Evolutionary conservation across 2,888 invertebrate species (phyloP).

Genomic region (Hirtodrosophila trivittata): DNA sequence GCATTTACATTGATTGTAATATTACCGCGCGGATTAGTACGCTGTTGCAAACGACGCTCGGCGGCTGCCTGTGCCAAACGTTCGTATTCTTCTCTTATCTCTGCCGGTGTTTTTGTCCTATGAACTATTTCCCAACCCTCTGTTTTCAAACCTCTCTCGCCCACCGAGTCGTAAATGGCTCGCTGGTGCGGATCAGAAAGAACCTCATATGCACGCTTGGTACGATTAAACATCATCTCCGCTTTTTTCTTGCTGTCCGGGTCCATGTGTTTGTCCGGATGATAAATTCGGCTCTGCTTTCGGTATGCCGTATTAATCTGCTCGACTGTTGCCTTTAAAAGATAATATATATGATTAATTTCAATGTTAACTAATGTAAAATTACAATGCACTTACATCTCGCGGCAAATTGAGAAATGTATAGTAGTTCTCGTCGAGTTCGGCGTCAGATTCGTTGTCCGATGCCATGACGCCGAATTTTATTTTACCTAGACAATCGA

Average conservation of each 20-base stretch:
- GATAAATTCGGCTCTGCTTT: conserved; percentile 95
- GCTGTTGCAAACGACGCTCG: conserved; percentile 93
- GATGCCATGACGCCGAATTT: conserved; percentile 63
- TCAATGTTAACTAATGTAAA: neutral
- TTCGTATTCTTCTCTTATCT: conserved; percentile 98
- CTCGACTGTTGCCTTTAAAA: conserved; percentile 91
- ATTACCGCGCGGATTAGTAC: conserved; percentile 95
- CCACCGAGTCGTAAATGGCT: conserved; percentile 95
- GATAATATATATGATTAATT: neutral
- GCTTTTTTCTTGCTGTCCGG: conserved; percentile 93
- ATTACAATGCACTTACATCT: conserved; percentile 87
- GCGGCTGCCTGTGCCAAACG: conserved; percentile 92
- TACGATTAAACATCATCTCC: conserved; percentile 95
- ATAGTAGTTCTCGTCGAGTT: conserved; percentile 93
- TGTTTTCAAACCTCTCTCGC: conserved; percentile 95
- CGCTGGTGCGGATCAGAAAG: conserved; percentile 96
- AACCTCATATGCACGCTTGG: conserved; percentile 97
- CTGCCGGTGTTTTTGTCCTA: conserved; percentile 95
- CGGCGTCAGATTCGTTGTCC: conserved; percentile 87
- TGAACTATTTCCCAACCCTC: conserved; percentile 98
- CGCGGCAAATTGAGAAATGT: conserved; percentile 93
- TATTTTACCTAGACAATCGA: conserved; percentile 28
- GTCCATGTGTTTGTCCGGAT: conserved; percentile 97
- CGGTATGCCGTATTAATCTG: conserved; percentile 97
- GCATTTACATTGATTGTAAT: conserved; percentile 95